Percentiles rank a stretch among this genome's conserved stretches.
phyloP scores from a whole-genome alignment of 2,113 vertebrate genomes.

The Charina bottae region DNA sequence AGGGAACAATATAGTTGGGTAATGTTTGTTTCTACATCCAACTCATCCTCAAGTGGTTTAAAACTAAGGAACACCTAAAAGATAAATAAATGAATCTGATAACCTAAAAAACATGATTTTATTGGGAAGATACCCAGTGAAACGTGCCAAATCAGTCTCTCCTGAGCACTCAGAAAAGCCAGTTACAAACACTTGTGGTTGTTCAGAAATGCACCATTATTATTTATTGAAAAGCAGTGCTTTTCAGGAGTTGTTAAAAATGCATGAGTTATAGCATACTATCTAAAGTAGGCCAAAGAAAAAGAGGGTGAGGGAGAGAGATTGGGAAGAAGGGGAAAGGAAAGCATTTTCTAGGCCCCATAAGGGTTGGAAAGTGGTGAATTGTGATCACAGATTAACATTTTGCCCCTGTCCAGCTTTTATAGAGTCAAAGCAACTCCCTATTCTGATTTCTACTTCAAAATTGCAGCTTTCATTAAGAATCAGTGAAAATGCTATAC shows the following conservation, averaged over 20 bases:
- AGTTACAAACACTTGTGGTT: not conserved
- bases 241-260: not conserved
- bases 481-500: not conserved
- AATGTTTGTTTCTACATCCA: slow-evolving; percentile 77
- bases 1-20: slow-evolving; percentile 78
- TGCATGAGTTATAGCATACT: not conserved
- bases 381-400: not conserved
- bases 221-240: not conserved
- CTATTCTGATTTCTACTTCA: not conserved
- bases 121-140: not conserved
- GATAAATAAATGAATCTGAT: not conserved
- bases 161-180: not conserved
- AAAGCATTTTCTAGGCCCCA: not conserved
- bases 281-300: not conserved
- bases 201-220: not conserved
- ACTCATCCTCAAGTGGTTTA: slow-evolving; percentile 75
- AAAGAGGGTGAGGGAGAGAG: not conserved
- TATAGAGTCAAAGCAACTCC: not conserved
- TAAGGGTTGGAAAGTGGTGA: not conserved
- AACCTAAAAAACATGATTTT: not conserved
- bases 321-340: not conserved
- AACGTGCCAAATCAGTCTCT: not conserved
- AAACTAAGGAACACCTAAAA: slow-evolving; percentile 79
- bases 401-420: not conserved
- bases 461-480: not conserved